Evolutionary conservation across 2,888 invertebrate genomes (phyloP), one percentile per base, ranked within the genome.

Genomic region (Tinea trinotella): DNA sequence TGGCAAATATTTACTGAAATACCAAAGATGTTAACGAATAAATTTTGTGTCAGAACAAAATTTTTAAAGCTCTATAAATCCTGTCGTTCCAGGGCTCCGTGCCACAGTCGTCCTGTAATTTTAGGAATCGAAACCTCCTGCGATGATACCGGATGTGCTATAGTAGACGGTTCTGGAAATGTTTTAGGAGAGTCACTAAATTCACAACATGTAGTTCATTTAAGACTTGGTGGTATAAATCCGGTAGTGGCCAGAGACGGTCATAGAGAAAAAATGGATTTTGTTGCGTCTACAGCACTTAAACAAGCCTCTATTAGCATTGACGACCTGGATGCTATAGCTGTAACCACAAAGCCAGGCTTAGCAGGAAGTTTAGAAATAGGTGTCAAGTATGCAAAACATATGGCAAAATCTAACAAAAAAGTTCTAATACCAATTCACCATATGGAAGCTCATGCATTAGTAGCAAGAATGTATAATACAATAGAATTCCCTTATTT

Each of bases 371-470:
- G 96, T 55, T 82, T 99, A 54, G 61, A 85, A 56, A 90, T 98
- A 57, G 98, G 98, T 30, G 81, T 92, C 44, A 90, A 91, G 59
- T 95, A 95, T 88, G 96, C 94, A 0, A 94, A 92, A 65, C 88
- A 92, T 65, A 73, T 97, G 52, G 90, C 92, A 15, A 87, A 82
- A 60, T 78, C 82, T 54, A 83, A 89, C 59, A 78, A 87, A 0
- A 95, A 93, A 71, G 96, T 97, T 0, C 81, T 99, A 59, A 94
- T 99, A 69, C 97, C 99, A 0, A 92, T 99, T 56, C 99, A 99
- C 86, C 99, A 99, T 65, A 99, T 99, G 99, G 93, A 98, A 87
- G 99, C 99, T 1, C 99, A 99, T 87, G 97, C 99, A 3, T 82
- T 99, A 56, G 94, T 94, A 12, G 92, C 91, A 17, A 89, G 98